Evolutionary conservation across 92 coral and sea anemone species (phyloP).

Genomic region (Zoanthus gigantus): DNA sequence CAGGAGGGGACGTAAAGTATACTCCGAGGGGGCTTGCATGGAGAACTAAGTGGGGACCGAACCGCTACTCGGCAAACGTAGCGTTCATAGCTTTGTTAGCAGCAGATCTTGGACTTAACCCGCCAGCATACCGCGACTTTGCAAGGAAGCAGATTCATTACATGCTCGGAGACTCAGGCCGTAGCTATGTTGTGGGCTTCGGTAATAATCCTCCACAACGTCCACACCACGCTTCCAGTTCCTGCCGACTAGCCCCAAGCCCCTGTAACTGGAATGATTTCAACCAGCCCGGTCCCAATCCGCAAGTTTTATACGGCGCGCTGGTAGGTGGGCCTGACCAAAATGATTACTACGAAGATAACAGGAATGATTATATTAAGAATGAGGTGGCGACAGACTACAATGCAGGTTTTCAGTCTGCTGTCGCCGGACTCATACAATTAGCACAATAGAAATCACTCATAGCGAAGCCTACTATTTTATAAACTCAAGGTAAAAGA

Average conservation of each 20-base stretch:
- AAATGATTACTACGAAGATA: conserved; percentile 62
- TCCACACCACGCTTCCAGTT: conserved; percentile 77
- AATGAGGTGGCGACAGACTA: conserved; percentile 83
- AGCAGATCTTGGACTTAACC: conserved; percentile 57
- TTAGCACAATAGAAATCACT: not conserved
- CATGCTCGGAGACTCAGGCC: conserved; percentile 75
- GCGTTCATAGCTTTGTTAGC: conserved; percentile 77
- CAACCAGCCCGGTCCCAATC: conserved; percentile 58
- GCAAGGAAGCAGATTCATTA: conserved; percentile 71
- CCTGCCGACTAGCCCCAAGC: conserved; percentile 64
- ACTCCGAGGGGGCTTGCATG: conserved; percentile 78
- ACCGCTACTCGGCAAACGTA: conserved; percentile 75
- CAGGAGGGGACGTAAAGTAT: conserved; percentile 58
- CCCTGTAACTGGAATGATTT: conserved; percentile 55
- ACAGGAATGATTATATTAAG: conserved; percentile 62
- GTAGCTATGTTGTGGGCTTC: conserved; percentile 77
- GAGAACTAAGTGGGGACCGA: conserved; percentile 70
- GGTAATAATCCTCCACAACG: conserved; percentile 69
- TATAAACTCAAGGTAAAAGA: too few relatives aligned
- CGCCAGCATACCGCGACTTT: conserved; percentile 59
- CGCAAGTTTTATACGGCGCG: conserved; percentile 68
- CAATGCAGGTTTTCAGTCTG: conserved; percentile 85
- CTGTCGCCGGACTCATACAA: conserved; percentile 64
- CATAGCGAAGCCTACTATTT: not conserved
- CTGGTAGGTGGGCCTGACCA: conserved; percentile 77